Percentiles rank a stretch among this genome's conserved stretches.
These are phyloP conservation scores for Hyphantria cunea DNA, from an alignment of 1,140 invertebrate species.

Conservation along the genomic window DNA sequence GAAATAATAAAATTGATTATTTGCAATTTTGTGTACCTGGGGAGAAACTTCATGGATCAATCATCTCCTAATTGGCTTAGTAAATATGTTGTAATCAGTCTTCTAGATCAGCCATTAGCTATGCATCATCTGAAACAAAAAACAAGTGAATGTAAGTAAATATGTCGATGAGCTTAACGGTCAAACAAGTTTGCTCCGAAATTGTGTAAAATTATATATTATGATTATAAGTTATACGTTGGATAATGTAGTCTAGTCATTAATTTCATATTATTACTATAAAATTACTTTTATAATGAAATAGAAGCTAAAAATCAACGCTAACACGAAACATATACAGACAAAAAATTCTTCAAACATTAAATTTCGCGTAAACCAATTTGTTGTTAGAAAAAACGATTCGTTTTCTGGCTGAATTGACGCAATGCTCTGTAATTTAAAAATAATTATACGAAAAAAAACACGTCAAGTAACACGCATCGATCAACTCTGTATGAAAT, in stretches of 20 bases:
- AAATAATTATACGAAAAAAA: constrained; percentile 70
- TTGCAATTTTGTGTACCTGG: constrained; percentile 41
- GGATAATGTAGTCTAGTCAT: constrained; percentile 48
- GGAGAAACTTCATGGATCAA: constrained; percentile 51
- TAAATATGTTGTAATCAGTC: constrained; percentile 65
- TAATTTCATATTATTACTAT: constrained; percentile 57
- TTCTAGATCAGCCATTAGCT: constrained; percentile 57
- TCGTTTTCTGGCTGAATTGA: constrained; percentile 65
- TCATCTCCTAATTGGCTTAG: constrained; percentile 60
- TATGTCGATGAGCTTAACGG: constrained; percentile 18
- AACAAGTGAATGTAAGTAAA: constrained; percentile 37
- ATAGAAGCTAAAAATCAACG: constrained; percentile 35
- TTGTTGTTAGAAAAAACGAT: constrained; percentile 49
- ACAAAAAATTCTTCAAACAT: constrained; percentile 57
- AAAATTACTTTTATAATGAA: constrained; percentile 56
- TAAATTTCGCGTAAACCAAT: constrained; percentile 65
- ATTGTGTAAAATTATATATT: constrained; percentile 40
- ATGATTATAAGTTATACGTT: constrained; percentile 28
- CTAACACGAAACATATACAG: constrained; percentile 39
- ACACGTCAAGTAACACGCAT: constrained; percentile 61
- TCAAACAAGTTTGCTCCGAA: constrained; percentile 32
- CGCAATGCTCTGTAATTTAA: constrained; percentile 74
- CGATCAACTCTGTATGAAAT: constrained; percentile 70
- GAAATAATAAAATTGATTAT: constrained; percentile 55
- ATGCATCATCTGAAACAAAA: constrained; percentile 63